These are phyloP conservation scores for Agrochola macilenta DNA, from an alignment of 2,888 invertebrate species.

Conservation along the genomic window DNA sequence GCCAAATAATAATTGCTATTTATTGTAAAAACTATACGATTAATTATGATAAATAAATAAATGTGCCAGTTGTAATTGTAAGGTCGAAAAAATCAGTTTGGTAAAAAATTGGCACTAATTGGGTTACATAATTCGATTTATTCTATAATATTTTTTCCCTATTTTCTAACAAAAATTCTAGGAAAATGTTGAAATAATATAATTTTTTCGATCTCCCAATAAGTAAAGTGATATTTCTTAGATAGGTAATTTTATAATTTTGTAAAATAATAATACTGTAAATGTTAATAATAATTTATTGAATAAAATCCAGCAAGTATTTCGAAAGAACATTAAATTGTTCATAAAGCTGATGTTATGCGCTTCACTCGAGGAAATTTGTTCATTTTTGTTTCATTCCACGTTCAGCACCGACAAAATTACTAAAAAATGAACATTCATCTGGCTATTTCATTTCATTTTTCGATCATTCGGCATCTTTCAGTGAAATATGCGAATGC, in stretches of 20 bases:
- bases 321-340: neutral
- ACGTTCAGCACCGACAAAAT: neutral
- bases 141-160: no score
- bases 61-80: slow-evolving; percentile 81
- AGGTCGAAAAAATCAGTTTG: slow-evolving; percentile 65
- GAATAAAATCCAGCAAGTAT: neutral
- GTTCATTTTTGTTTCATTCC: neutral
- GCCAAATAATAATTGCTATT: slow-evolving; percentile 86
- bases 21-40: slow-evolving; percentile 70
- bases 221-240: slow-evolving; percentile 55
- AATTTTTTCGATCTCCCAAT: slow-evolving; percentile 52
- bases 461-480: no score
- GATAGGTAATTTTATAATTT: slow-evolving; percentile 32
- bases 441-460: no score
- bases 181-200: neutral
- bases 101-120: no score
- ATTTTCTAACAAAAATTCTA: no score
- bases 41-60: slow-evolving; percentile 48
- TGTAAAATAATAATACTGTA: slow-evolving; percentile 29
- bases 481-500: no score
- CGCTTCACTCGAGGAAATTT: neutral
- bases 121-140: no score
- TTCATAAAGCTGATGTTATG: neutral
- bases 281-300: slow-evolving; percentile 45
- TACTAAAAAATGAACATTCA: no score